Percentiles rank a stretch among this genome's conserved stretches.
Conservation (phyloP, 2,888 invertebrate species). For the Eupeodes luniger region DNA sequence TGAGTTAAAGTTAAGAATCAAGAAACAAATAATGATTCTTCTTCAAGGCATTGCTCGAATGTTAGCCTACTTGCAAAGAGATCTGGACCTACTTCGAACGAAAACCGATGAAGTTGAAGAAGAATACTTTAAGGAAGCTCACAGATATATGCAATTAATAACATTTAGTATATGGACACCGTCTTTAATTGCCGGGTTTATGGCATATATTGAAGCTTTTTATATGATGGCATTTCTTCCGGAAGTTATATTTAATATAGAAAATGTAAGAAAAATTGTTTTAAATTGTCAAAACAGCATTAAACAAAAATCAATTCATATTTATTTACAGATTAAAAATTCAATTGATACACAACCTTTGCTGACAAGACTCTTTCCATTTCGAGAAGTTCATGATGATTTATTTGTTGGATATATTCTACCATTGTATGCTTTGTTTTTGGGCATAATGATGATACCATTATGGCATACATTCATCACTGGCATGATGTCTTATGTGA, state of each 20-base stretch:
- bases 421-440: conserved; percentile 76
- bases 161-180: conserved; percentile 78
- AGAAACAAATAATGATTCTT: too few species aligned
- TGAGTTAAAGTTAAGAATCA: background rate
- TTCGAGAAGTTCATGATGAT: conserved; percentile 78
- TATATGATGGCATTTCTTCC: conserved; percentile 79
- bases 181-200: conserved; percentile 77
- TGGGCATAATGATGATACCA: conserved; percentile 79
- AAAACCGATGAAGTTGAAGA: conserved; percentile 78
- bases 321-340: conserved; percentile 53
- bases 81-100: conserved; percentile 73
- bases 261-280: conserved; percentile 66
- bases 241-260: conserved; percentile 79
- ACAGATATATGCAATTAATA: conserved; percentile 77
- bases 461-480: conserved; percentile 81
- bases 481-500: conserved; percentile 80
- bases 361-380: conserved; percentile 79
- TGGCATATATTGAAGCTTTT: conserved; percentile 79
- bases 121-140: conserved; percentile 73
- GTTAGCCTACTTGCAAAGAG: conserved; percentile 77
- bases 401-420: conserved; percentile 78
- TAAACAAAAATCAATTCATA: too few species aligned
- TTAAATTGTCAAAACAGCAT: too few species aligned
- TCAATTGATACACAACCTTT: conserved; percentile 79
- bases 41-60: conserved; percentile 78